Base-by-base conservation (phyloP, 2,797 vertebrate species). In the Micropoecilia bifurca region DNA sequence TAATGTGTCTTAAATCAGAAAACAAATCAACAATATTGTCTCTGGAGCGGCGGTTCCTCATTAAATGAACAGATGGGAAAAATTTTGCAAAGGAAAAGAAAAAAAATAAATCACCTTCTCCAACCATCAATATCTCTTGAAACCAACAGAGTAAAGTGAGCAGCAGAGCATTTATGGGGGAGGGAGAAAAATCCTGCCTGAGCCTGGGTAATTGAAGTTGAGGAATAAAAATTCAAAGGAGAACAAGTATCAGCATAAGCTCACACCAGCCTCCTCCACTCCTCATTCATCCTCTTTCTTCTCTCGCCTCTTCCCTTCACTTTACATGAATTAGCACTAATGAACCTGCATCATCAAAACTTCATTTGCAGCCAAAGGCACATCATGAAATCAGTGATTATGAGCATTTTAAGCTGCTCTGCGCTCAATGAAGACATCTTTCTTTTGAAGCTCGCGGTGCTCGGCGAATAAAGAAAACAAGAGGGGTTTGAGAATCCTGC, bases 301-400 rank as follows among this genome's bases (percentile, higher is more conserved):
- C 85, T 80, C 85, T 79, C 39, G 45, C 83, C 86, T 88, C 84
- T 87, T 88, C 75, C 74, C 85, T 85, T 90, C 90, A 84, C 84
- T 91, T 93, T 89, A 90, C 89, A 93, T 94, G 88, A 94, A 94
- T 93, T 92, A 93, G 80, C 85, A 74, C 84, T 92, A 91, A 94
- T 93, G 92, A 94, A 90, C 83, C 81, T n/a, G 80, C 80, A 88
- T 86, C 80, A 69, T 84, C 73, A 85, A 71, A 36, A 86, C 85
- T 86, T 85, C 82, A 76, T 89, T 84, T 85, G 83, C 79, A 89
- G 77, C 84, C 76, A 82, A 76, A 85, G 81, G 82, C 83, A 68
- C 85, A 78, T 79, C 20, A 22, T 79, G 83, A 85, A 84, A 82
- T 85, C 83, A 66, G 83, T 63, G 75, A 89, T 88, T 82, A 81